These are phyloP conservation scores for Acipenser oxyrinchus DNA, from an alignment of 2,797 vertebrate species.

Conservation along the genomic window DNA sequence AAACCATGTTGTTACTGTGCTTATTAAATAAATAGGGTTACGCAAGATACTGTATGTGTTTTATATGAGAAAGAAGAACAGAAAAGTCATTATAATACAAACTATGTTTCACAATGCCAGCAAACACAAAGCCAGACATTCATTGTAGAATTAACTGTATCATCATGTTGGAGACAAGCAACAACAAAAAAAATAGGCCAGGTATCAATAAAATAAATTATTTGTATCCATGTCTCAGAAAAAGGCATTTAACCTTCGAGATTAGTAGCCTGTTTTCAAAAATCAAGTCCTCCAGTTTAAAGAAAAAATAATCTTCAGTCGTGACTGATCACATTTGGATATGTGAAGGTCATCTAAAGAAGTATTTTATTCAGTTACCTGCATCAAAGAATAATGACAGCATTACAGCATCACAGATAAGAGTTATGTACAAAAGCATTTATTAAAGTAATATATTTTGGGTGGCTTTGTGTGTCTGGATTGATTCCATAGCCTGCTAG, in stretches of 20 bases:
- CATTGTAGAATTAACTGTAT: not conserved
- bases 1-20: too few species aligned
- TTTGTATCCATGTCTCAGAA: not conserved
- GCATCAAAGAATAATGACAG: slow-evolving; percentile 14
- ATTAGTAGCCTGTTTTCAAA: slow-evolving; percentile 1
- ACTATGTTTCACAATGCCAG: too few species aligned
- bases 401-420: slow-evolving; percentile 3
- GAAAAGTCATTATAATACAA: too few species aligned
- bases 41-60: too few species aligned
- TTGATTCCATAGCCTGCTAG: not conserved
- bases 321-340: slow-evolving; percentile 12
- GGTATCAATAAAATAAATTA: not conserved
- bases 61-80: too few species aligned
- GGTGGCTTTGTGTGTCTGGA: not conserved
- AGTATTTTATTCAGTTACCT: slow-evolving; percentile 2
- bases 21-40: too few species aligned
- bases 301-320: slow-evolving; percentile 12
- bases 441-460: slow-evolving; percentile 6
- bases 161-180: not conserved
- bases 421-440: slow-evolving; percentile 5
- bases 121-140: too few species aligned
- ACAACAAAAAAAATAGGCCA: not conserved
- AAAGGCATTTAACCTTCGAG: slow-evolving; percentile 1
- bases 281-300: slow-evolving; percentile 1
- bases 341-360: slow-evolving; percentile 8